Evolutionary conservation across 30 jellyfish, hydroid and myxozoan species (phyloP).

Genomic region (Turritopsis rubra): DNA sequence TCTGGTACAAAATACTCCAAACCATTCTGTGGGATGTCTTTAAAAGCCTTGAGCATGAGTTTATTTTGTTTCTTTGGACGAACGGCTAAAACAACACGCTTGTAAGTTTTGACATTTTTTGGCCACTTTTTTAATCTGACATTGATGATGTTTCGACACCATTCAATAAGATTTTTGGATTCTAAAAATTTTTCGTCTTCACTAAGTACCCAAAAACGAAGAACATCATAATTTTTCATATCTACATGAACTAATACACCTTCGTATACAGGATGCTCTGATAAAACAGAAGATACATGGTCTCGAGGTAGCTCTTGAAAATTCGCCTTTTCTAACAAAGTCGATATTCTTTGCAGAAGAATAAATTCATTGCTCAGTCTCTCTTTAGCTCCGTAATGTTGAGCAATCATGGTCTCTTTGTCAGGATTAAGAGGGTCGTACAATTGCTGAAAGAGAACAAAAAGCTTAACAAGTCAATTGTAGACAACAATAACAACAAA

Average conservation of each 20-base stretch:
- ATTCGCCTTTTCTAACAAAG: slow-evolving; percentile 62
- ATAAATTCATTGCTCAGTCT: slow-evolving; percentile 68
- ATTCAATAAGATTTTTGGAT: slow-evolving; percentile 14
- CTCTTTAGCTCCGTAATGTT: slow-evolving; percentile 52
- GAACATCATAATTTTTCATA: slow-evolving; percentile 63
- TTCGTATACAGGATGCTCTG: slow-evolving; percentile 64
- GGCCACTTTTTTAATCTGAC: slow-evolving; percentile 43
- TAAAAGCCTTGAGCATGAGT: slow-evolving; percentile 75
- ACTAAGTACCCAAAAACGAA: slow-evolving; percentile 82
- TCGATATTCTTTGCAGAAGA: slow-evolving; percentile 63
- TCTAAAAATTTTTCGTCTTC: slow-evolving; percentile 41
- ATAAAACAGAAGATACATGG: slow-evolving; percentile 38
- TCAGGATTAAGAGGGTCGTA: slow-evolving; percentile 91
- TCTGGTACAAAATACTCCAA: slow-evolving; percentile 78
- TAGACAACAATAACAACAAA: background rate
- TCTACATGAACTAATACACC: slow-evolving; percentile 91
- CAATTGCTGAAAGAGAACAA: slow-evolving; percentile 41
- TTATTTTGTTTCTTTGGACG: slow-evolving; percentile 72
- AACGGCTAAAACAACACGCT: slow-evolving; percentile 87
- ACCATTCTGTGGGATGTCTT: slow-evolving; percentile 69
- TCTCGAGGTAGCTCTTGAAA: slow-evolving; percentile 60
- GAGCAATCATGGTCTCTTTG: slow-evolving; percentile 64
- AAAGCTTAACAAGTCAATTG: background rate
- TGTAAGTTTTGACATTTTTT: slow-evolving; percentile 47
- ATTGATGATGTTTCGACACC: slow-evolving; percentile 29